phyloP scores from a whole-genome alignment of 2,113 vertebrate genomes.

The Brachyistius frenatus region DNA sequence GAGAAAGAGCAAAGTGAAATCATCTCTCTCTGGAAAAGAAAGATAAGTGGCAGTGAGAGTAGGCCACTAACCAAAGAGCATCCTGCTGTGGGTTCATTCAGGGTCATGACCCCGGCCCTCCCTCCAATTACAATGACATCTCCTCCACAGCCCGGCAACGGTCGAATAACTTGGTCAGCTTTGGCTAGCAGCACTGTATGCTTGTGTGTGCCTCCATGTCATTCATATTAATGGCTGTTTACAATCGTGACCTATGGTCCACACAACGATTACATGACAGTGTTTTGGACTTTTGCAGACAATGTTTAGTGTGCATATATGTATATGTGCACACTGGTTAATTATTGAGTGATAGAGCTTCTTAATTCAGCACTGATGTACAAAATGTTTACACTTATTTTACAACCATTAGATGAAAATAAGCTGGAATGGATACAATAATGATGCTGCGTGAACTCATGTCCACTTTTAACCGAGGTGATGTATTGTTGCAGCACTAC shows the following conservation, averaged over 20 bases:
- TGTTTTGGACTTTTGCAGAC: no score
- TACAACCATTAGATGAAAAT: background rate
- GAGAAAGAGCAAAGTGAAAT: slow-evolving; percentile 41
- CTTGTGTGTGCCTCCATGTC: slow-evolving; percentile 37
- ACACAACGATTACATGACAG: background rate
- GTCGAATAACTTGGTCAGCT: slow-evolving; percentile 60
- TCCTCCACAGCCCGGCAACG: slow-evolving; percentile 63
- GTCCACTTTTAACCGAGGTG: background rate
- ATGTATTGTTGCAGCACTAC: background rate
- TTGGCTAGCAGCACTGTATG: slow-evolving; percentile 48
- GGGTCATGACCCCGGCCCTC: slow-evolving; percentile 70
- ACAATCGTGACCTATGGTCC: background rate
- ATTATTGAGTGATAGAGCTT: background rate
- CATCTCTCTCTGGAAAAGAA: slow-evolving; percentile 50
- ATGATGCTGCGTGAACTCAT: background rate
- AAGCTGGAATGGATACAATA: no score
- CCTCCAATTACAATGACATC: slow-evolving; percentile 75
- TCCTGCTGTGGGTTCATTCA: slow-evolving; percentile 64
- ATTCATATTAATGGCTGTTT: slow-evolving; percentile 8
- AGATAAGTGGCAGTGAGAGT: slow-evolving; percentile 63
- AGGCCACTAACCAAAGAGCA: slow-evolving; percentile 73
- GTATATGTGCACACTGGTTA: no score
- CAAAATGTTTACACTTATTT: background rate
- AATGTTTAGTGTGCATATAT: no score
- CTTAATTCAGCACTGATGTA: background rate